phyloP scores from a whole-genome alignment of 1,140 invertebrate species.

The Harpegnathos saltator region DNA sequence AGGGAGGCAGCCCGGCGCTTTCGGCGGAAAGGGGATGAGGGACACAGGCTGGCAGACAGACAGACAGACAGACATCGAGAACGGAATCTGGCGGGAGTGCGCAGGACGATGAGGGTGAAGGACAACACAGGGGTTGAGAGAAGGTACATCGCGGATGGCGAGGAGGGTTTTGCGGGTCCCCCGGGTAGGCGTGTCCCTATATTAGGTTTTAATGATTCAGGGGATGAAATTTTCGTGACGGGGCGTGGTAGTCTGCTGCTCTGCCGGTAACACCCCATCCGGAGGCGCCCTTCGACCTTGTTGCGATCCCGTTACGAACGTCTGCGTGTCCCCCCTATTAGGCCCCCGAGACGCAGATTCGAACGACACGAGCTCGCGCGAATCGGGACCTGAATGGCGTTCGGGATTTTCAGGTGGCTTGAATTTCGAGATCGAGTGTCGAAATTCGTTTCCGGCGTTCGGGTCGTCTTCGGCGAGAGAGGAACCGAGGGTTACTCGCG shows the following conservation, averaged over 20 bases:
- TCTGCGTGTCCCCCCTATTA: neutral
- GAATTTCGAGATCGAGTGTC: neutral
- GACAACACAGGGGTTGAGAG: constrained; percentile 2
- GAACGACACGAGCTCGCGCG: neutral
- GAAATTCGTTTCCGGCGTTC: no score
- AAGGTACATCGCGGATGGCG: constrained; percentile 1
- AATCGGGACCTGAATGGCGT: neutral
- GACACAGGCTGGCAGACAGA: neutral
- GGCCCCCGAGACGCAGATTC: constrained; percentile 9
- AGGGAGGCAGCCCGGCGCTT: no score
- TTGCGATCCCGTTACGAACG: constrained; percentile 34
- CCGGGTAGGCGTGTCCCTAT: constrained; percentile 83
- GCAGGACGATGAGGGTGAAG: neutral
- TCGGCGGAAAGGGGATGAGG: neutral
- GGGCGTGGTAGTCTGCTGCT: constrained; percentile 85
- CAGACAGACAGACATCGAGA: constrained; percentile 1
- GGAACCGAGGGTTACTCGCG: no score
- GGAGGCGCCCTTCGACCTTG: constrained; percentile 74
- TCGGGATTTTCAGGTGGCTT: neutral
- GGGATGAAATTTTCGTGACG: constrained; percentile 84
- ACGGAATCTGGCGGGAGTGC: neutral
- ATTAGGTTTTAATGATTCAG: constrained; percentile 86
- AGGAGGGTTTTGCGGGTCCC: constrained; percentile 57
- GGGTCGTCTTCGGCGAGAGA: no score
- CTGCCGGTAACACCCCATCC: constrained; percentile 84